A percentile compares a stretch with the other conserved stretches of the same genome.
Evolutionary conservation across 1,140 invertebrate species (phyloP).

Genomic region (Acromyrmex echinatior): DNA sequence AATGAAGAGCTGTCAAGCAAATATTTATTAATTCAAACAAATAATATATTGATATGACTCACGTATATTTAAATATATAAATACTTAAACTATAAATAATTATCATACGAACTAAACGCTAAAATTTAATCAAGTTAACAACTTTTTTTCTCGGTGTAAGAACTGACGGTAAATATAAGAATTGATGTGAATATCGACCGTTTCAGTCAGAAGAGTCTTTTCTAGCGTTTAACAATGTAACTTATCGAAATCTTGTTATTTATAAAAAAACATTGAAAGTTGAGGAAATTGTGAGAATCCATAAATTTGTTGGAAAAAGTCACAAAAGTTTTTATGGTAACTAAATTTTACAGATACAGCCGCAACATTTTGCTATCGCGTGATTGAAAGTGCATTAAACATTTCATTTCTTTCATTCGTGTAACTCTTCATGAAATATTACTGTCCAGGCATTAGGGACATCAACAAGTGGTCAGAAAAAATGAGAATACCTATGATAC

Average conservation of each 20-base stretch:
- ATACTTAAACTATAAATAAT: too few species aligned
- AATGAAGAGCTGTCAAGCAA: too few species aligned
- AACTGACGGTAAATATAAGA: too few species aligned
- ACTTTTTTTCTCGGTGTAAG: too few species aligned
- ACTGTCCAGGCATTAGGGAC: constrained; percentile 87
- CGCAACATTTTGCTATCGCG: not conserved
- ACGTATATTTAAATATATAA: too few species aligned
- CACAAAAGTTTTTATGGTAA: not conserved
- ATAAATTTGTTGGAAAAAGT: not conserved
- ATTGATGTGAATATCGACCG: too few species aligned
- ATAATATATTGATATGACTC: too few species aligned
- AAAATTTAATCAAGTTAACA: too few species aligned
- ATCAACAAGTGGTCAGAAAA: constrained; percentile 93
- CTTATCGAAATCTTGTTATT: not conserved
- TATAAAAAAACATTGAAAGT: not conserved
- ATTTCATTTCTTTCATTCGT: not conserved
- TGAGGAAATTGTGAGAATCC: not conserved
- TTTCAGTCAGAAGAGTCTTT: not conserved
- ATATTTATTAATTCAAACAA: too few species aligned
- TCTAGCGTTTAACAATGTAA: not conserved
- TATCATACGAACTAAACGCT: too few species aligned
- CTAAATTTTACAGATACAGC: not conserved
- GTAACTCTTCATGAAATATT: not conserved
- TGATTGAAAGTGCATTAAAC: not conserved
- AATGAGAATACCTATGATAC: constrained; percentile 91